phyloP scores from a whole-genome alignment of 2,113 vertebrate genomes.

The Ursus arctos region DNA sequence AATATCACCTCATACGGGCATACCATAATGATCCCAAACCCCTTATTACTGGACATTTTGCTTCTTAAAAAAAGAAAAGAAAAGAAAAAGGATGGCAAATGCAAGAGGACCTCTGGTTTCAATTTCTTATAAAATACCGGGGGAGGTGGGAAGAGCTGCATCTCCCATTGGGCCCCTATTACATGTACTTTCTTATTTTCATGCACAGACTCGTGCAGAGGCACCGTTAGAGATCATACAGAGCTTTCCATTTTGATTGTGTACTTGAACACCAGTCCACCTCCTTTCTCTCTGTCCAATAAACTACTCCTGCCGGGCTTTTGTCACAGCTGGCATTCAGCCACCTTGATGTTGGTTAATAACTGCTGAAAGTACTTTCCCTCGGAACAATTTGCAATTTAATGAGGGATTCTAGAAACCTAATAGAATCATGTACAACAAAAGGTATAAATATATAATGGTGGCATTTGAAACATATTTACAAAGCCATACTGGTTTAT shows the following conservation, averaged over 20 bases:
- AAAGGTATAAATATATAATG: neutral
- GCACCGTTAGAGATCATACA: neutral
- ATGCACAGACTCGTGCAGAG: neutral
- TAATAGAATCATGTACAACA: neutral
- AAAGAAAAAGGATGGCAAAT: neutral
- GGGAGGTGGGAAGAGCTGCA: neutral
- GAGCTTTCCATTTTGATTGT: neutral
- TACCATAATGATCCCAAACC: neutral
- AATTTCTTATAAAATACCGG: neutral
- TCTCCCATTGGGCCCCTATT: neutral
- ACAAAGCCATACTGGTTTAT: neutral
- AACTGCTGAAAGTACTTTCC: neutral
- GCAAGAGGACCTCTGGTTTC: neutral
- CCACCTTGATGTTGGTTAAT: neutral
- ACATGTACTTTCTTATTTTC: neutral
- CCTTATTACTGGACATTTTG: neutral
- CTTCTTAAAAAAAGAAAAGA: neutral
- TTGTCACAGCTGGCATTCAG: neutral
- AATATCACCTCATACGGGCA: neutral
- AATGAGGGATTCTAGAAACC: conserved; percentile 6
- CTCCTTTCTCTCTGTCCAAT: neutral
- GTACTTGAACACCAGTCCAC: neutral
- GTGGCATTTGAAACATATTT: neutral
- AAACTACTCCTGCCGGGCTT: neutral
- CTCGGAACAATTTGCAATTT: neutral